Evolutionary conservation across 2,888 invertebrate genomes (phyloP), one percentile per base, ranked within the genome.

Genomic region (Heliconius erato): DNA sequence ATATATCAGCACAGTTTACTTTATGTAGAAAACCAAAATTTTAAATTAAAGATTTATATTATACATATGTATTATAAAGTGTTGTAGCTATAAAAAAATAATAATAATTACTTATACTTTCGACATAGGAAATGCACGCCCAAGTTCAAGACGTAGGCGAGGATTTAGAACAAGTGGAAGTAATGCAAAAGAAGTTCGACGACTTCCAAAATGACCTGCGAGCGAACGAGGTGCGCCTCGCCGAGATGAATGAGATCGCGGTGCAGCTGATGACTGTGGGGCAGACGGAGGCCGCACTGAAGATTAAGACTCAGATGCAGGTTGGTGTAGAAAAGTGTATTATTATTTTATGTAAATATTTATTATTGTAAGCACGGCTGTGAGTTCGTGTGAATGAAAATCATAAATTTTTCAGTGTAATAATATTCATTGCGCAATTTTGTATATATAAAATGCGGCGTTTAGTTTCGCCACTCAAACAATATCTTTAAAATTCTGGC

Each of bases 221-320:
- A 91, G 99, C 99, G 6, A 99, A 99, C 94, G 99, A 99, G 94
- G 99, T 99, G 74, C 98, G 99, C 80, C 97, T 99, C 88, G 99
- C 99, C 35, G 99, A 99, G 96, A 99, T 99, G 99, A 99, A 99
- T 96, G 99, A 99, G 96, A 99, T 99, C 91, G 99, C 99, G 54
- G 99, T 99, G 91, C 99, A 99, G 90, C 96, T 99, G 82, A 99
- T 99, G 95, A 99, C 99, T 77, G 97, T 99, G 69, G 99, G 99
- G 0, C 99, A 99, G 94, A 99, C 99, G 0, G 99, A 99, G 94
- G 99, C 99, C 3, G 99, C 99, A 14, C 97, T 99, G 77, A 99
- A 99, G 94, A 99, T 99, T 91, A 98, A 99, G 92, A 99, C 99
- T 0, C 99, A 99, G 96, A 99, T 99, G 96, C 98, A 99, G 94